These are phyloP conservation scores for Drosophila eugracilis DNA, from an alignment of 1,140 invertebrate genomes.

Conservation along the genomic window DNA sequence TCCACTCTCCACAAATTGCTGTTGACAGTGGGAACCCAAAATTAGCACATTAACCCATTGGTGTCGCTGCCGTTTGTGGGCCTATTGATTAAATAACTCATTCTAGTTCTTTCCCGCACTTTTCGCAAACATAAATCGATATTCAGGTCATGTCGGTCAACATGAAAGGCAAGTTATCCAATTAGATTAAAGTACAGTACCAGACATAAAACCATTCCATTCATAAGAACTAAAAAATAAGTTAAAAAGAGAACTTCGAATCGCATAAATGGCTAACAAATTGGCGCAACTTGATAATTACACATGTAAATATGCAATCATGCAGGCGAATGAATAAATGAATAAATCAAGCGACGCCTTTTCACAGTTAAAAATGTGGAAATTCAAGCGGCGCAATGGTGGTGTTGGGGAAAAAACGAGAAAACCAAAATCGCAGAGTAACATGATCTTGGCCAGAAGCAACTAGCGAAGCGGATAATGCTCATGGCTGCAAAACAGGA, in stretches of 20 bases:
- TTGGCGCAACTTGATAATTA: constrained; percentile 57
- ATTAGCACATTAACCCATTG: constrained; percentile 80
- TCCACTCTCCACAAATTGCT: constrained; percentile 43
- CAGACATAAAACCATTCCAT: constrained; percentile 15
- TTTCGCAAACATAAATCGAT: constrained; percentile 56
- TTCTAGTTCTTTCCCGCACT: constrained; percentile 16
- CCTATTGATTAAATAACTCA: constrained; percentile 76
- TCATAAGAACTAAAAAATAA: not conserved
- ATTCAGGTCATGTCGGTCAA: constrained; percentile 35
- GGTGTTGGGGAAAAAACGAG: constrained; percentile 2
- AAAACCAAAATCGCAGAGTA: constrained; percentile 12
- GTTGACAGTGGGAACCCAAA: constrained; percentile 59
- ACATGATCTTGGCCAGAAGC: constrained; percentile 63
- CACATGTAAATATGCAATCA: constrained; percentile 52
- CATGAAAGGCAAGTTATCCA: constrained; percentile 59
- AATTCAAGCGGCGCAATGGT: constrained; percentile 55
- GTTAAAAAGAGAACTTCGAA: not conserved
- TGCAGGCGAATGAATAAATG: constrained; percentile 64
- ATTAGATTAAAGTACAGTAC: constrained; percentile 55
- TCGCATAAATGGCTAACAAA: constrained; percentile 32
- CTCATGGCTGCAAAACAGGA: constrained; percentile 57
- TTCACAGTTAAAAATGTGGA: constrained; percentile 75
- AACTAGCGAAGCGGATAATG: constrained; percentile 43
- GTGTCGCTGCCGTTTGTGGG: constrained; percentile 26
- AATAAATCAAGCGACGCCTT: constrained; percentile 74